A percentile compares a stretch with the other conserved stretches of the same genome.
phyloP scores from a whole-genome alignment of 2,113 vertebrate genomes.

The Psophia crepitans region DNA sequence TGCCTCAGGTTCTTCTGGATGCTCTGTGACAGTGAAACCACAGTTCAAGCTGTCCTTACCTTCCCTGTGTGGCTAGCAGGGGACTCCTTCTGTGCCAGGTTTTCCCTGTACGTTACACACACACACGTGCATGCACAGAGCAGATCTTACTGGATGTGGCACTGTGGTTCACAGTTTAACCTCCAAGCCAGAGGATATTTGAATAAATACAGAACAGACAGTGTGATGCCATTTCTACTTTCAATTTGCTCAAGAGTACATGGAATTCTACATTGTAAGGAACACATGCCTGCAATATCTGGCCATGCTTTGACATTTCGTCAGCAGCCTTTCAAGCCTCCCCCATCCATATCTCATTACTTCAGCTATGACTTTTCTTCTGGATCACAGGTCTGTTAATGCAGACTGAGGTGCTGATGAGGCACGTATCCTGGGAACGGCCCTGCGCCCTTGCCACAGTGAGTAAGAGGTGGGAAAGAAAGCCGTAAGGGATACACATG shows the following conservation, averaged over 20 bases:
- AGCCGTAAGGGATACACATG: not conserved
- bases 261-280: not conserved
- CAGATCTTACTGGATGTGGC: not conserved
- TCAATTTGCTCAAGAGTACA: not conserved
- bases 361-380: not conserved
- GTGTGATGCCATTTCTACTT: not conserved
- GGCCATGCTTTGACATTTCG: not conserved
- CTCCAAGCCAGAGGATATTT: not conserved
- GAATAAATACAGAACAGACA: not conserved
- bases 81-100: not conserved
- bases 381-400: not conserved
- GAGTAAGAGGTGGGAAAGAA: not conserved
- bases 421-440: not conserved
- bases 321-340: not conserved
- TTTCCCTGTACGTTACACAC: not conserved
- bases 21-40: not conserved
- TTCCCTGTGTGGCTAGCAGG: not conserved
- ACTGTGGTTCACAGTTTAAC: not conserved
- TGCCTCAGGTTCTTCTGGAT: not conserved
- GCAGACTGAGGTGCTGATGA: not conserved
- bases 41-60: not conserved
- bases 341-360: not conserved
- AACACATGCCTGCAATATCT: rapidly evolving
- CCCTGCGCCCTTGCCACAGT: not conserved
- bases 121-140: not conserved